Conservation (phyloP, 1,140 invertebrate species). For the Cyclina sinensis region DNA sequence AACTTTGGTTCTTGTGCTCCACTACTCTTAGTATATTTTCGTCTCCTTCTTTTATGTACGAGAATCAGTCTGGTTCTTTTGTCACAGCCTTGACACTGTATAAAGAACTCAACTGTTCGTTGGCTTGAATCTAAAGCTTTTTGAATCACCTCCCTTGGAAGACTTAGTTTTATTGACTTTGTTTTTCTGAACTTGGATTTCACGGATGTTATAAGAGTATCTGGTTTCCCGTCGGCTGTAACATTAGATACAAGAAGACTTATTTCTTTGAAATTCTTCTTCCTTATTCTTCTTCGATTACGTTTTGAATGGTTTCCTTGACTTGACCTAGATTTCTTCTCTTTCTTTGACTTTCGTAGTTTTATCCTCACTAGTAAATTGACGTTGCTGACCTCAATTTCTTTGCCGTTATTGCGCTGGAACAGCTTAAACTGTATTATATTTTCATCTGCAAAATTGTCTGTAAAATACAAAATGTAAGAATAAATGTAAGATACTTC, state of each 20-base stretch:
- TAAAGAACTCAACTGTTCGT: neutral
- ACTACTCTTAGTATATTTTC: neutral
- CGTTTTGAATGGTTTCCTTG: neutral
- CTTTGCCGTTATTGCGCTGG: neutral
- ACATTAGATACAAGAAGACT: neutral
- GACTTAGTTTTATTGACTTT: slow-evolving; percentile 30
- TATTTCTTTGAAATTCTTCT: slow-evolving; percentile 39
- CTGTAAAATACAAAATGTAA: no score
- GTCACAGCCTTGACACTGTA: slow-evolving; percentile 31
- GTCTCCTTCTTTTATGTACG: neutral
- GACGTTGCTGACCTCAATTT: neutral
- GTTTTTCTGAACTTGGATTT: slow-evolving; percentile 31
- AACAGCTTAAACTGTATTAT: slow-evolving; percentile 2
- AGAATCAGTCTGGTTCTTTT: slow-evolving; percentile 22
- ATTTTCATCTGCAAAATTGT: slow-evolving; percentile 15
- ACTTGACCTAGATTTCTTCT: neutral
- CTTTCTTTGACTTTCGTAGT: neutral
- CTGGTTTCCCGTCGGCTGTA: neutral
- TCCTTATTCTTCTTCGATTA: neutral
- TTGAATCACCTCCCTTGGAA: slow-evolving; percentile 23
- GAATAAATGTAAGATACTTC: no score
- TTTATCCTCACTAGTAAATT: slow-evolving; percentile 3
- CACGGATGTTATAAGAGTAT: neutral
- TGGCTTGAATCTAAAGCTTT: neutral
- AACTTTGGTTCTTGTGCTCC: neutral